phyloP scores from a whole-genome alignment of 2,113 vertebrate genomes.

The Lasiurus borealis region DNA sequence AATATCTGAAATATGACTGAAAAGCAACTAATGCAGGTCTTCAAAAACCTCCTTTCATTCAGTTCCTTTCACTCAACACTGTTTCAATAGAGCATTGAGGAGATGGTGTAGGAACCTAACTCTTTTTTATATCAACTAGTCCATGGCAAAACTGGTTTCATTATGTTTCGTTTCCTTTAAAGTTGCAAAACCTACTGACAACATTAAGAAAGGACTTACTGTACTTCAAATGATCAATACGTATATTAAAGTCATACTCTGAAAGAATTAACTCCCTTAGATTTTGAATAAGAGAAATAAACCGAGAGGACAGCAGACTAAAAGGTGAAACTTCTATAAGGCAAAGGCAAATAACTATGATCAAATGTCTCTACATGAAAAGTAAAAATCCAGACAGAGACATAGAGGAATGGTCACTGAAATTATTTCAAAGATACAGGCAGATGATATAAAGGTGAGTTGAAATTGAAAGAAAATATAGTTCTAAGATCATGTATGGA shows the following conservation, averaged over 20 bases:
- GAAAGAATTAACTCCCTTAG: background rate
- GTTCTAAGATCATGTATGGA: background rate
- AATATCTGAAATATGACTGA: conserved; percentile 3
- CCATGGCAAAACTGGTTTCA: background rate
- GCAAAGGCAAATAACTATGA: background rate
- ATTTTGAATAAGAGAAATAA: conserved; percentile 29
- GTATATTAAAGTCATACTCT: conserved; percentile 10
- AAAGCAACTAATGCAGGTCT: background rate
- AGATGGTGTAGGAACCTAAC: background rate
- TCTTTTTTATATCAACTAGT: background rate
- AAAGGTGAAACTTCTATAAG: background rate
- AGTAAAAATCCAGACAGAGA: background rate
- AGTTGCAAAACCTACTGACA: background rate
- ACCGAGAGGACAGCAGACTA: background rate
- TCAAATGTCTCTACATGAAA: background rate
- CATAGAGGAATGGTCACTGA: background rate
- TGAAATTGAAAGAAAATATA: conserved; percentile 4
- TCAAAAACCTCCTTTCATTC: background rate
- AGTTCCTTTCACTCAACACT: background rate
- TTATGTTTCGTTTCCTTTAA: background rate
- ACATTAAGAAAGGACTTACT: background rate
- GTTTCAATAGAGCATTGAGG: background rate
- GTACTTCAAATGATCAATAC: background rate
- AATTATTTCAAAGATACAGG: background rate
- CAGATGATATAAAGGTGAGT: background rate